Evolutionary conservation across 2,888 invertebrate genomes (phyloP), one percentile per base, ranked within the genome.

Genomic region (Brachynemurus nebulosus): DNA sequence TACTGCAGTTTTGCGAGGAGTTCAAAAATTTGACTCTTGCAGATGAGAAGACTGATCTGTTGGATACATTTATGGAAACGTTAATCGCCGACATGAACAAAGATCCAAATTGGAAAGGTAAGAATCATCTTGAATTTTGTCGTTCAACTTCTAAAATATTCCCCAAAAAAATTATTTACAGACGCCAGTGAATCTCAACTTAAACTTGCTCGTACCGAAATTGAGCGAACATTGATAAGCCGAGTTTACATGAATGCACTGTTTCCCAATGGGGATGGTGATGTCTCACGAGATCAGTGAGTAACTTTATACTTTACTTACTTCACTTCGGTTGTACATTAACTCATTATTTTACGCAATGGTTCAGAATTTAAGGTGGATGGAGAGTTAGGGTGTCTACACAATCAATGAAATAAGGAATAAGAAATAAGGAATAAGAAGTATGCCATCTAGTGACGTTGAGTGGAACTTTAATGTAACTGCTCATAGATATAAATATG

Each of bases 181-280:
- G 85, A 76, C 50, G 83, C 86, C 7, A 78, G 76, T 49, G 66
- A 74, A 14, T 67, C 71, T 49, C 81, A 90, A 57, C 61, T 88
- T 27, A 78, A 82, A 48, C 75, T 81, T 55, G 88, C 86, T 0
- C 79, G 83, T 55, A 67, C 78, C 47, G 86, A 89, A 4, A 80
- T 97, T 50, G 96, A 97, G 62, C 73, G 93, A 38, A 80, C 83
- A n/a, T 77, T 96, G 6, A 86, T 96, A 73, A 85, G 86, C 41
- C 74, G 86, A 20, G 83, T 97, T 44, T 97, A 97, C 66, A 76
- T 82, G 33, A 82, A 88, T 59, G 93, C 96, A 39, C 74, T 98
- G 64, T 95, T 92, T 68, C 97, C 97, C 5, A 96, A 97, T 61
- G 92, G 91, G 3, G 97, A 97, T 62, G 93, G 89, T 0, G 97